Conservation (phyloP, 2,888 invertebrate genomes). For the Cryptocheilus praepositus region DNA sequence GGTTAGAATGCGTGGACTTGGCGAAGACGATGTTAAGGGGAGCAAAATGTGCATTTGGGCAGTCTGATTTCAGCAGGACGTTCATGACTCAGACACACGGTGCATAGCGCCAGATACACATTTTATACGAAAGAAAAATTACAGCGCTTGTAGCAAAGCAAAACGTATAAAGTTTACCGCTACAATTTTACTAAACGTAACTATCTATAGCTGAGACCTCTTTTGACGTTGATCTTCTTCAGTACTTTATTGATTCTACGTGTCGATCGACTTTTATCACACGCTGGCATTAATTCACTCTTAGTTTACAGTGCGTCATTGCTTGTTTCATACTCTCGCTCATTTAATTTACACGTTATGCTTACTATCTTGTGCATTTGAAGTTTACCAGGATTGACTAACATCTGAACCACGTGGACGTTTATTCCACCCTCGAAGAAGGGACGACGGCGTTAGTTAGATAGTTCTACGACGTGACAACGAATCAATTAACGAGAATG, state of each 20-base stretch:
- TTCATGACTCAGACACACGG: not conserved
- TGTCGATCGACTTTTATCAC: slow-evolving; percentile 31
- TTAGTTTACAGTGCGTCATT: slow-evolving; percentile 33
- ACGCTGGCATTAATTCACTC: slow-evolving; percentile 42
- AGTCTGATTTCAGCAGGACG: no score
- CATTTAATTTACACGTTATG: slow-evolving; percentile 32
- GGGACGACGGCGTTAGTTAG: no score
- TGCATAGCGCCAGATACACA: not conserved
- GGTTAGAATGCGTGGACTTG: no score
- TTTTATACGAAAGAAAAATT: not conserved
- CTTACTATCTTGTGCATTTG: slow-evolving; percentile 40
- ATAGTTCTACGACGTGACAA: no score
- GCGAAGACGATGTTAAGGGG: no score
- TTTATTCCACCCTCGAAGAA: no score
- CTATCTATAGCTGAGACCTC: not conserved
- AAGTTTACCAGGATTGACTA: slow-evolving; percentile 26
- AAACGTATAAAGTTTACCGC: not conserved
- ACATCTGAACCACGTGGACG: no score
- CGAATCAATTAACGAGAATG: not conserved
- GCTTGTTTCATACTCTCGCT: slow-evolving; percentile 50
- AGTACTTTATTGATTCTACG: slow-evolving; percentile 6
- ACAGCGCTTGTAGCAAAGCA: slow-evolving; percentile 11
- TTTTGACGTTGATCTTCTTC: not conserved
- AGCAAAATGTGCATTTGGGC: no score
- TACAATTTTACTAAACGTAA: not conserved